A percentile compares a stretch with the other conserved stretches of the same genome.
phyloP scores from a whole-genome alignment of 2,888 invertebrate species.

The Drosophila rellima region DNA sequence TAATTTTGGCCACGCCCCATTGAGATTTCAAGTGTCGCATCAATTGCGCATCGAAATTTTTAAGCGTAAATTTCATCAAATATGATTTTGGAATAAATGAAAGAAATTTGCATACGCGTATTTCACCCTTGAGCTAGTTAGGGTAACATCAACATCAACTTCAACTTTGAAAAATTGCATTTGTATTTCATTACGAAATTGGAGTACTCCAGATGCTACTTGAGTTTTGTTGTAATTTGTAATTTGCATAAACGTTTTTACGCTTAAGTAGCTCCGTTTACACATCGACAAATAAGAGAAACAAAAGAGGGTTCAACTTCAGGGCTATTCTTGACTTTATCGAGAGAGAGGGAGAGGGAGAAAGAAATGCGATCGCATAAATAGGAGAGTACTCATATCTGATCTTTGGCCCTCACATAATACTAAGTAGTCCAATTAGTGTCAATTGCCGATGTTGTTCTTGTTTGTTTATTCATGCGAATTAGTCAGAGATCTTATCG shows the following conservation, averaged over 20 bases:
- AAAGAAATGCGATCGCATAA: conserved; percentile 3
- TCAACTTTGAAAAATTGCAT: conserved; percentile 49
- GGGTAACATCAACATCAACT: neutral
- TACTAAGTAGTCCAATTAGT: conserved; percentile 66
- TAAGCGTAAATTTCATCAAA: conserved; percentile 63
- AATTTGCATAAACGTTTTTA: conserved; percentile 72
- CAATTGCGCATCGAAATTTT: conserved; percentile 79
- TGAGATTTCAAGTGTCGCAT: conserved; percentile 66
- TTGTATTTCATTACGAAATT: conserved; percentile 67
- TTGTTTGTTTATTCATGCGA: conserved; percentile 29
- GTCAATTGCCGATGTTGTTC: conserved; percentile 60
- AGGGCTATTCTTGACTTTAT: conserved; percentile 6
- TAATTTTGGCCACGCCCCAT: conserved; percentile 72
- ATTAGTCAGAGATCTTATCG: conserved; percentile 48
- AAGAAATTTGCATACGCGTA: conserved; percentile 49
- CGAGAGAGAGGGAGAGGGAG: neutral
- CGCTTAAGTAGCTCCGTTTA: conserved; percentile 54
- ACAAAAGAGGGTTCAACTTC: conserved; percentile 7
- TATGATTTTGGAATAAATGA: conserved; percentile 2
- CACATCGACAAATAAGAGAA: conserved; percentile 2
- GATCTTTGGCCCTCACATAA: conserved; percentile 43
- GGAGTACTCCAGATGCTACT: conserved; percentile 67
- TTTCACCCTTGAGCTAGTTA: conserved; percentile 53
- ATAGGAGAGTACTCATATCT: conserved; percentile 3
- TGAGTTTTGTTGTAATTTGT: conserved; percentile 37